Base-by-base conservation (phyloP, 2,113 vertebrate genomes). In the Hyla sarda region DNA sequence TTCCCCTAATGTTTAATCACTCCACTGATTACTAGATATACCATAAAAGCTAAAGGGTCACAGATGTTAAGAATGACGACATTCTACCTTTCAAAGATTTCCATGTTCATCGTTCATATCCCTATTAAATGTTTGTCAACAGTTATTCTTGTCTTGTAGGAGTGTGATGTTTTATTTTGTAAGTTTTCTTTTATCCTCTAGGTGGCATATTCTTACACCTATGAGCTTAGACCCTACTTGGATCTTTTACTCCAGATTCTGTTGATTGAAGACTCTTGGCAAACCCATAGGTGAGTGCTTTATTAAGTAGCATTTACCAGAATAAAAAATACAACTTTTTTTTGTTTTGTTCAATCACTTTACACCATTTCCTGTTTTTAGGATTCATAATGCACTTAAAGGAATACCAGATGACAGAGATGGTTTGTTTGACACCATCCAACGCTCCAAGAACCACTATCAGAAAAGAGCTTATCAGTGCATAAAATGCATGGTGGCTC, bases 401-500 rank as follows among this genome's bases (percentile, higher is more conserved):
- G 98, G 98, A 90, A 99, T 99, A 88, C 98, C 98, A 0, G 98
- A 99, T 90, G 98, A 99, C 89, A 93, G 98, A 87, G 98, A 99
- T 87, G 98, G 98, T 58, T 96, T 99, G 0, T 99, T 99, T 92
- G 98, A 99, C 92, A 99, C 98, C 93, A 99, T 99, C 92, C 98
- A 99, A 89, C 97, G 98, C 90, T 99, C 98, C 5, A 99, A 99
- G 93, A 99, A 99, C 93, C 98, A 99, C 95, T 99, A 99, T 90
- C 98, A 99, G 93, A 99, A 99, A 92, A 95, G 98, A 90, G 98
- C 98, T 85, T 99, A 99, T 90, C 98, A 99, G 88, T 99, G 98
- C 93, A 99, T 99, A 92, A 99, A 99, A 90, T 99, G 98, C 93
- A 99, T 99, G 98, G 98, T 99, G 88, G 97, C 98, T 72, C 96